These are phyloP conservation scores for Eupithecia centaureata DNA, from an alignment of 2,888 invertebrate species.

Conservation along the genomic window DNA sequence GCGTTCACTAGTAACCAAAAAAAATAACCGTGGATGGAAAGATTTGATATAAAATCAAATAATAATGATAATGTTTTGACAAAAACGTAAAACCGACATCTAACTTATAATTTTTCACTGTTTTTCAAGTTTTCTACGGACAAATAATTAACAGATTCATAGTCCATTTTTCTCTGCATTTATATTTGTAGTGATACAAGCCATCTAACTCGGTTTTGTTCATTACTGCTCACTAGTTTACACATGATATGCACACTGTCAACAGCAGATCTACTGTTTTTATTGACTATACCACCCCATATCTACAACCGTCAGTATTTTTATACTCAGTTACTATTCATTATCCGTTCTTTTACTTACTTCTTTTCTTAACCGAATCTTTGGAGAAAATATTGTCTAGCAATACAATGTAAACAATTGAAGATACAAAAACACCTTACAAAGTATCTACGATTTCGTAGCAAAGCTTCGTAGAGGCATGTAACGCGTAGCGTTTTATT, in stretches of 20 bases:
- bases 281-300: background rate
- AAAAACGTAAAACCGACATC: too few relatives aligned
- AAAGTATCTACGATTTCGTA: background rate
- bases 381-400: background rate
- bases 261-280: constrained; percentile 4
- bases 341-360: background rate
- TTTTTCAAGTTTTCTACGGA: too few relatives aligned
- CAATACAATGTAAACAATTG: too few relatives aligned
- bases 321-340: background rate
- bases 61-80: too few relatives aligned
- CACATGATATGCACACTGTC: constrained; percentile 28
- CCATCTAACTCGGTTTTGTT: constrained; percentile 33
- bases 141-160: background rate
- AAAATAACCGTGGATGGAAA: too few relatives aligned
- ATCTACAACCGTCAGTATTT: background rate
- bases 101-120: too few relatives aligned
- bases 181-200: constrained; percentile 2
- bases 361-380: too few relatives aligned
- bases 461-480: background rate
- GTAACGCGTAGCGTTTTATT: background rate
- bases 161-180: background rate
- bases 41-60: too few relatives aligned
- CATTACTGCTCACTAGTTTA: constrained; percentile 48
- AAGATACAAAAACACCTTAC: too few relatives aligned
- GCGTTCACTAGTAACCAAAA: too few relatives aligned